phyloP scores from a whole-genome alignment of 2,888 invertebrate species.

The Amblyteles armatorius region DNA sequence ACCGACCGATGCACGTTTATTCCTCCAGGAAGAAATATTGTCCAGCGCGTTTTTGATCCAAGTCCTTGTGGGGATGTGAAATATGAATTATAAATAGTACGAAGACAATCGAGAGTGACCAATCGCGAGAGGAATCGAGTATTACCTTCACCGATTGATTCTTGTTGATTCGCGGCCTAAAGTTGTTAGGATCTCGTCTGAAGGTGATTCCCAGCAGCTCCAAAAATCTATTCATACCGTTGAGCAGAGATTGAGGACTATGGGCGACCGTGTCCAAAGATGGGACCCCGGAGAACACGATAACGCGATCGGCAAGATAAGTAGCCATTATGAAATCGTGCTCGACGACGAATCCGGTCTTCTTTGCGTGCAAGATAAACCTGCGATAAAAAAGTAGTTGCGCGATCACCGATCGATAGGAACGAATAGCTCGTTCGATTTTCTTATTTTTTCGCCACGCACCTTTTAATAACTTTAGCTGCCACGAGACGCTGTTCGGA shows the following conservation, averaged over 20 bases:
- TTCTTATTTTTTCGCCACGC: not conserved
- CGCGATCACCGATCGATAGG: not conserved
- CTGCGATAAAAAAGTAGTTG: conserved; percentile 83
- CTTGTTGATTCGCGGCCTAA: conserved; percentile 99
- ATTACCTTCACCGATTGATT: conserved; percentile 96
- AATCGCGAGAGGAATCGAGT: conserved; percentile 11
- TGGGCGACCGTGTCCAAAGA: conserved; percentile 96
- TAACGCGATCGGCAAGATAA: conserved; percentile 98
- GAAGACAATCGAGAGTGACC: conserved; percentile 4
- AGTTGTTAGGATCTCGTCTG: conserved; percentile 99
- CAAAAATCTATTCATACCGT: conserved; percentile 99
- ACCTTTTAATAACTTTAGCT: conserved; percentile 99
- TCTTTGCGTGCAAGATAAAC: conserved; percentile 99
- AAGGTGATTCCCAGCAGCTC: conserved; percentile 98
- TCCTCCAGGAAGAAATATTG: conserved; percentile 99
- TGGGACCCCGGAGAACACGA: conserved; percentile 98
- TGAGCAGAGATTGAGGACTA: conserved; percentile 95
- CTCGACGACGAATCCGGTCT: conserved; percentile 99
- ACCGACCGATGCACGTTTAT: conserved; percentile 84
- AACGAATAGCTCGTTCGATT: not conserved
- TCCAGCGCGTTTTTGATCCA: conserved; percentile 98
- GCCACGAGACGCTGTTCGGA: conserved; percentile 99
- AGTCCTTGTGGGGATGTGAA: conserved; percentile 87
- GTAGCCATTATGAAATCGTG: conserved; percentile 99
- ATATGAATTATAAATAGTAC: conserved; percentile 26